These are phyloP conservation scores for Nilaparvata lugens DNA, from an alignment of 1,140 invertebrate genomes.

Conservation along the genomic window DNA sequence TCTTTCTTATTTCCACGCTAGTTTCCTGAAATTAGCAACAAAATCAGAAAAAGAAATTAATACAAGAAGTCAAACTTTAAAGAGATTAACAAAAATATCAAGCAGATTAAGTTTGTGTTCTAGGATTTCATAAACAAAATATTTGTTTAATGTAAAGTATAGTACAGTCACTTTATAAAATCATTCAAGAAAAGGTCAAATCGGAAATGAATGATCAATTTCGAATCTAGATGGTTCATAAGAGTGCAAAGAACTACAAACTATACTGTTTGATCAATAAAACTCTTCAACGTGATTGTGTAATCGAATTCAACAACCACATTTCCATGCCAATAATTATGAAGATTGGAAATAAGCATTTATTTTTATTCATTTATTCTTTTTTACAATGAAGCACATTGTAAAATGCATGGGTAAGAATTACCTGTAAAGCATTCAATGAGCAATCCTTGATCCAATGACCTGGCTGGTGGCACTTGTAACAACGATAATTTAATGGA, in stretches of 20 bases:
- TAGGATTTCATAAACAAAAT: slow-evolving; percentile 6
- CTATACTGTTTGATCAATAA: too few species aligned
- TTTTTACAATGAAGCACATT: too few species aligned
- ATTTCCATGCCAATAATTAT: too few species aligned
- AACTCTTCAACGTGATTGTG: too few species aligned
- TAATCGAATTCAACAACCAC: too few species aligned
- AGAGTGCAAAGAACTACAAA: too few species aligned
- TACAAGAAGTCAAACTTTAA: background rate
- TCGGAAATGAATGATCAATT: too few species aligned
- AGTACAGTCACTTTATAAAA: too few species aligned
- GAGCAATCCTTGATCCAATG: slow-evolving; percentile 97
- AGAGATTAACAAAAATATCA: background rate
- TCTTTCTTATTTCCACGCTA: slow-evolving; percentile 73
- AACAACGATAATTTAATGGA: slow-evolving; percentile 82
- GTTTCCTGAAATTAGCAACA: slow-evolving; percentile 44
- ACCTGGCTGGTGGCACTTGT: slow-evolving; percentile 82
- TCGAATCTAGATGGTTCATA: too few species aligned
- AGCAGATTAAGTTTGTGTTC: background rate
- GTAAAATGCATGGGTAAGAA: background rate
- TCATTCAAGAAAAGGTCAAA: too few species aligned
- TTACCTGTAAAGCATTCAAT: slow-evolving; percentile 47
- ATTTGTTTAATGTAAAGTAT: background rate
- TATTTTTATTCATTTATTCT: too few species aligned
- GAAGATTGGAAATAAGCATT: too few species aligned
- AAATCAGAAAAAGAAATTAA: slow-evolving; percentile 15